Conservation (phyloP, 2,888 invertebrate genomes). For the Ochropleura leucogaster region DNA sequence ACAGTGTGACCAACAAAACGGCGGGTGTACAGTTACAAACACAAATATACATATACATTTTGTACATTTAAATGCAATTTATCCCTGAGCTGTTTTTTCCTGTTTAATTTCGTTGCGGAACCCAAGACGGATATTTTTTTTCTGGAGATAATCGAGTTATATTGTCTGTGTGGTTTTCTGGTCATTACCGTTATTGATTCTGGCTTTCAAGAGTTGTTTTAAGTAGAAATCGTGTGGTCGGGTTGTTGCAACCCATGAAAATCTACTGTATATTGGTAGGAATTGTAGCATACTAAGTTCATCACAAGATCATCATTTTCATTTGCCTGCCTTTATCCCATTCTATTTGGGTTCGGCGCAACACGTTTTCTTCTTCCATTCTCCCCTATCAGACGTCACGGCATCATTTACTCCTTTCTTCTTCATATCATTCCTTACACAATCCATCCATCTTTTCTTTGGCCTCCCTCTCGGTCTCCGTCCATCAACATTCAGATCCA, state of each 20-base stretch:
- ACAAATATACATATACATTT: not conserved
- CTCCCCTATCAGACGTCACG: too few species aligned
- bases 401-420: too few species aligned
- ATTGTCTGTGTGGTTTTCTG: not conserved
- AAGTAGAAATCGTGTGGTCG: not conserved
- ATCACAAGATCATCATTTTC: not conserved
- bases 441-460: too few species aligned
- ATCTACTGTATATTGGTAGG: not conserved
- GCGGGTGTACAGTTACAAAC: constrained; percentile 1
- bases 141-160: not conserved
- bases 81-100: too few species aligned
- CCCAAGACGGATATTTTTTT: not conserved
- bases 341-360: too few species aligned
- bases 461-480: too few species aligned
- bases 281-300: not conserved
- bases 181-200: not conserved
- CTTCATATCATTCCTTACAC: too few species aligned
- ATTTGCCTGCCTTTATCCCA: too few species aligned
- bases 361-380: too few species aligned
- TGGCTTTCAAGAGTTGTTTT: not conserved
- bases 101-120: not conserved
- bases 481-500: too few species aligned
- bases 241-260: not conserved
- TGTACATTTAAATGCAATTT: not conserved
- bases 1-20: constrained; percentile 11